These are phyloP conservation scores for Pipistrellus kuhlii DNA, from an alignment of 2,797 vertebrate genomes.

Conservation along the genomic window DNA sequence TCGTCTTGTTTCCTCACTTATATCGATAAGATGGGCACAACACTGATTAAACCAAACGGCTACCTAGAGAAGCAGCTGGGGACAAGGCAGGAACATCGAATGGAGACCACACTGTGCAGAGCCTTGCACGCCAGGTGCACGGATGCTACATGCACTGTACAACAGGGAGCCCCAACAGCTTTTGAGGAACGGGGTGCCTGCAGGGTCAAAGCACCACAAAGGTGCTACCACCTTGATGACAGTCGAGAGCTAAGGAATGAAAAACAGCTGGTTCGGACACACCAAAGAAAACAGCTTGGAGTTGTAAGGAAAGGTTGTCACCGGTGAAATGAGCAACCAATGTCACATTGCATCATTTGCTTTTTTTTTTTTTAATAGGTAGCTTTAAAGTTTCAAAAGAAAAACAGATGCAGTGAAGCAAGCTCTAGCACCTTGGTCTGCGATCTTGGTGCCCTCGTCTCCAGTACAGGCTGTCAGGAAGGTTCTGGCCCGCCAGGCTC, in stretches of 20 bases:
- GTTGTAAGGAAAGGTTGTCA: conserved; percentile 51
- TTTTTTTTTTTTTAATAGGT: neutral
- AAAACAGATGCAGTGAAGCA: neutral
- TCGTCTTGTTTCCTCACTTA: conserved; percentile 11
- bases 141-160: neutral
- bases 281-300: conserved; percentile 49
- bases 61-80: neutral
- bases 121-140: neutral
- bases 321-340: conserved; percentile 36
- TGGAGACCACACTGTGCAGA: neutral
- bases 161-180: neutral
- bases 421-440: neutral
- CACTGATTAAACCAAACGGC: neutral
- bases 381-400: conserved; percentile 36
- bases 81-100: neutral
- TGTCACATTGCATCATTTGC: neutral
- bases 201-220: neutral
- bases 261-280: neutral
- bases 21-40: neutral
- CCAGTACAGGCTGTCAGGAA: neutral
- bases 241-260: neutral
- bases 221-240: conserved; percentile 12
- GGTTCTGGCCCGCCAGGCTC: neutral
- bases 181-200: neutral
- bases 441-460: neutral